Conservation (phyloP, 2,113 vertebrate genomes). For the Stegastes partitus region DNA sequence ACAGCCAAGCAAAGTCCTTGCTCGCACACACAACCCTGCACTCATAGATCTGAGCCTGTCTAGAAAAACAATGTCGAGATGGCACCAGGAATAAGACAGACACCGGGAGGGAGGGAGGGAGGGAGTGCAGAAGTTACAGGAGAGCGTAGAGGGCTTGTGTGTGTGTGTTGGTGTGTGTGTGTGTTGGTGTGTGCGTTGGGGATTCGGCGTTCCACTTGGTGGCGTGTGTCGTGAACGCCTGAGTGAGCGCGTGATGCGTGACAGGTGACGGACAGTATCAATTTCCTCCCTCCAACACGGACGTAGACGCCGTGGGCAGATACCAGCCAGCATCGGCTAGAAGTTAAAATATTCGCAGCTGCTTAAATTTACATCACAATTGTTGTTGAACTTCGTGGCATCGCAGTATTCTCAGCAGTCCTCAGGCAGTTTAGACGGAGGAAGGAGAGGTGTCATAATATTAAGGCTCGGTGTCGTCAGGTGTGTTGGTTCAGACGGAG, state of each 20-base stretch:
- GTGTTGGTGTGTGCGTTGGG: constrained; percentile 15
- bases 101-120: constrained; percentile 1
- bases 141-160: background rate
- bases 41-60: constrained; percentile 42
- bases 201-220: constrained; percentile 57
- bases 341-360: constrained; percentile 31
- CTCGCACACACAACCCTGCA: constrained; percentile 12
- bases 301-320: background rate
- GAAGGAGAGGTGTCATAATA: too few relatives aligned
- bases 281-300: constrained; percentile 50
- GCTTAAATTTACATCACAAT: background rate
- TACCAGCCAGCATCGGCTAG: background rate
- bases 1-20: constrained; percentile 29
- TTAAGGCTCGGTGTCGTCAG: too few relatives aligned
- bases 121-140: constrained; percentile 8
- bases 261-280: constrained; percentile 75
- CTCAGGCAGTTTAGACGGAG: too few relatives aligned
- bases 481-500: too few relatives aligned
- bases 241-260: constrained; percentile 71
- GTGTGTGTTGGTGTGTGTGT: constrained; percentile 8
- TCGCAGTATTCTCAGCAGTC: background rate
- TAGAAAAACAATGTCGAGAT: constrained; percentile 49
- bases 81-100: constrained; percentile 32
- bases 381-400: background rate
- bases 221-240: constrained; percentile 46